phyloP scores from a whole-genome alignment of 2,888 invertebrate genomes.

The Leptopilina myrica region DNA sequence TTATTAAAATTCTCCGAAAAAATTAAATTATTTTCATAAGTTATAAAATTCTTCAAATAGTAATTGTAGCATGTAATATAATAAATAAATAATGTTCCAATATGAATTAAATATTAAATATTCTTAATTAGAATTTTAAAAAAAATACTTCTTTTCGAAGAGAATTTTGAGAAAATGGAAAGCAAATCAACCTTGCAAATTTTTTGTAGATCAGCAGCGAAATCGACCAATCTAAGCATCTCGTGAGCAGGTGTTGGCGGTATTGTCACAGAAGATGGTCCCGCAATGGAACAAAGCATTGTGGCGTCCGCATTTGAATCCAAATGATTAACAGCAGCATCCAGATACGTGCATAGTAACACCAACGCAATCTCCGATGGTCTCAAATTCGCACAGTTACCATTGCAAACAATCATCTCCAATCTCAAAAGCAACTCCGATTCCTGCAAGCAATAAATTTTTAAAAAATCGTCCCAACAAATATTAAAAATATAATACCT shows the following conservation, averaged over 20 bases:
- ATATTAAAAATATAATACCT: not conserved
- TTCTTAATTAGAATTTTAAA: too few species aligned
- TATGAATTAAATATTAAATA: too few species aligned
- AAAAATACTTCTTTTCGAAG: too few species aligned
- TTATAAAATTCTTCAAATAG: too few species aligned
- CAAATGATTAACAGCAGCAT: constrained; percentile 77
- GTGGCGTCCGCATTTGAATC: constrained; percentile 70
- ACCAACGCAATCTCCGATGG: constrained; percentile 88
- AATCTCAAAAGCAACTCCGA: constrained; percentile 83
- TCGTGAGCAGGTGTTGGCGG: constrained; percentile 75
- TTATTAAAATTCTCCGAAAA: too few species aligned
- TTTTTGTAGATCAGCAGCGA: constrained; percentile 85
- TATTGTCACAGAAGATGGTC: constrained; percentile 59
- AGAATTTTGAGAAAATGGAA: not conserved
- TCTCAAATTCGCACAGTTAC: constrained; percentile 85
- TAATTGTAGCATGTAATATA: too few species aligned
- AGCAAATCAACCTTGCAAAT: constrained; percentile 81
- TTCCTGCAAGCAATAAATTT: constrained; percentile 74
- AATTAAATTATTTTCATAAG: too few species aligned
- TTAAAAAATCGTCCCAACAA: not conserved
- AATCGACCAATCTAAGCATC: constrained; percentile 82
- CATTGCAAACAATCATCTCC: constrained; percentile 87
- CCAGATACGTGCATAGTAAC: constrained; percentile 85
- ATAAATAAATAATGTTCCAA: too few species aligned
- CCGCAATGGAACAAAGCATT: constrained; percentile 53